A percentile compares a stretch with the other conserved stretches of the same genome.
Evolutionary conservation across 2,888 invertebrate genomes (phyloP).

Genomic region (Troides oblongomaculatus): DNA sequence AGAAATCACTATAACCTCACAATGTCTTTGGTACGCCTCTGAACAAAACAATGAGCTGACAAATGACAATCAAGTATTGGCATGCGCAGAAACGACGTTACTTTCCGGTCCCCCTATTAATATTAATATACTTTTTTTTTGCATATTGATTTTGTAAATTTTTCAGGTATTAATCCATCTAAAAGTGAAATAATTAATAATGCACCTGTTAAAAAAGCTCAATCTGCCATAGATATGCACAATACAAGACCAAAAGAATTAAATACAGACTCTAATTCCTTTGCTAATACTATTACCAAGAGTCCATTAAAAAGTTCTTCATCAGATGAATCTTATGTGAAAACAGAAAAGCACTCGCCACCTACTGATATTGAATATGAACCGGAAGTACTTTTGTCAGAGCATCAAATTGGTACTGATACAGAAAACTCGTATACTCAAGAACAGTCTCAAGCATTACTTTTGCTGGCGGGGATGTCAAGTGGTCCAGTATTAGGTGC

Average conservation of each 20-base stretch:
- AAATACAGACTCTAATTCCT: slow-evolving; percentile 52
- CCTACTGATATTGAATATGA: slow-evolving; percentile 73
- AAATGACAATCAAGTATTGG: too few relatives aligned
- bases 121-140: neutral
- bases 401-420: slow-evolving; percentile 67
- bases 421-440: slow-evolving; percentile 58
- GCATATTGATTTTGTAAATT: neutral
- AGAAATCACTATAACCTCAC: too few relatives aligned
- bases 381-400: slow-evolving; percentile 71
- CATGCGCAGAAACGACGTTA: too few relatives aligned
- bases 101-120: neutral
- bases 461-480: slow-evolving; percentile 68
- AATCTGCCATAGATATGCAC: slow-evolving; percentile 55
- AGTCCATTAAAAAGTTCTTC: slow-evolving; percentile 58
- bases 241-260: slow-evolving; percentile 57
- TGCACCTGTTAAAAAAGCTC: slow-evolving; percentile 57
- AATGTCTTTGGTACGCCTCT: too few relatives aligned
- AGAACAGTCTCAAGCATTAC: slow-evolving; percentile 66
- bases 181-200: slow-evolving; percentile 67
- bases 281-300: slow-evolving; percentile 51
- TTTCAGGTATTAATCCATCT: slow-evolving; percentile 72
- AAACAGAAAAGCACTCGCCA: slow-evolving; percentile 71
- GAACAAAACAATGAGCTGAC: too few relatives aligned
- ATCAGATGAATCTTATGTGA: slow-evolving; percentile 59
- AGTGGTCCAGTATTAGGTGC: slow-evolving; percentile 51